Evolutionary conservation across 2,888 invertebrate species (phyloP), one percentile per base, ranked within the genome.

Genomic region (Drosophila prolongata): DNA sequence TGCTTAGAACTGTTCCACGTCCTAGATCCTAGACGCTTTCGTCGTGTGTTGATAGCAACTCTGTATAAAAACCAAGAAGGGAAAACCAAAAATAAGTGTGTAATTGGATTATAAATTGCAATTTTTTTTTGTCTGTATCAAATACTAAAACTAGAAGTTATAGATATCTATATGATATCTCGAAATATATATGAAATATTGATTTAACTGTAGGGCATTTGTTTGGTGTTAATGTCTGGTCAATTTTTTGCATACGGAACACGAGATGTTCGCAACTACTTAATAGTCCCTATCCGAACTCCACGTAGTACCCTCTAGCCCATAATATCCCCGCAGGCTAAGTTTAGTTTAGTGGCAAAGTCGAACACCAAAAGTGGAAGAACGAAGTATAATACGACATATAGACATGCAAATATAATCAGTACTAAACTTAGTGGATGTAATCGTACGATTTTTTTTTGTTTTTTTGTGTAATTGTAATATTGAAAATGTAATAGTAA

Each of bases 151-250:
- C 81, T 82, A 84, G 85, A 67, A 68, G 42, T 76, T 73, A 67
- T 53, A 19, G 37, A 65, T 40, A 47, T 30, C 13, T 35, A 46
- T 62, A 47, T 13, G n/a, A n/a, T n/a, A n/a, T n/a, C n/a, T n/a
- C n/a, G n/a, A 10, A 47, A 27, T 37, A 19, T 56, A 68, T 69
- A 71, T 76, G 69, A 30, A 8, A 30, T 8, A 8, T 30, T 30
- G 8, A 30, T 61, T 49, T 60, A 49, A 68, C n/a, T 53, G 70
- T 85, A 87, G 84, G 78, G 55, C 56, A 84, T 74, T 76, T 68
- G 78, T 78, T 83, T 78, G 65, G 67, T 78, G 85, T 84, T 80
- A 46, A 80, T 82, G 75, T 82, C 76, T 76, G 80, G 81, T 82
- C 81, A 82, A 82, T 82, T 82, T 87, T 80, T 66, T 66, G 66